Evolutionary conservation across 1,140 invertebrate species (phyloP), one percentile per base, ranked within the genome.

Genomic region (Mycetomoellerius zeteki): DNA sequence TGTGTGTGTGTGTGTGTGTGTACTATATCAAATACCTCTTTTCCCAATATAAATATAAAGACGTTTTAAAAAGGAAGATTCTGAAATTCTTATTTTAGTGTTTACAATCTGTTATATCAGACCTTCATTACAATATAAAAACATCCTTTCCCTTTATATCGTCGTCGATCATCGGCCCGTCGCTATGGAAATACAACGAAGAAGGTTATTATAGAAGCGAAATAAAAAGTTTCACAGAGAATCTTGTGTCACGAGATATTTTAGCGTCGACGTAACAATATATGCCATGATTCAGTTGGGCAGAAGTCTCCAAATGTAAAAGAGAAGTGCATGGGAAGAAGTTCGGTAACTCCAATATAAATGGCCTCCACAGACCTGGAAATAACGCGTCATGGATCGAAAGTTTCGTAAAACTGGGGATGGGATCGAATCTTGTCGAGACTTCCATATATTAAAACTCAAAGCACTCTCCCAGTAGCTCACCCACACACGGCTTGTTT

Each of bases 391-490:
- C 47, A 37, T 21, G 27, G 7, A 27, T 16, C 67, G 19, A 84
- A 84, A 84, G 54, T 84, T 82, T 60, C 24, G 24, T 54, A 12
- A 16, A 43, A 43, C 8, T 43, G 64, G 73, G 21, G 24, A 10
- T 19, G 33, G 3, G 3, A 56, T 62, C 14, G 19, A 8, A 10
- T 37, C 10, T 21, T 19, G 7, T 16, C 12, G 24, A 50, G 24
- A 47, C 54, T n/a, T 84, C n/a, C 54, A 60, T 73, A 50, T 84
- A 84, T 84, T 60, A 37, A 58, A 56, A 37, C 19, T 43, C 64
- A 16, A 33, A 50, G 58, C 1, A 60, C n/a, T 60, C 6, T 60
- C 3, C 8, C 78, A 24, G 54, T 58, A n/a, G 27, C 7, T 62
- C 69, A 47, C 24, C n/a, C 19, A 72, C 52, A 67, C 19, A 67